A percentile compares a stretch with the other conserved stretches of the same genome.
Conservation (phyloP, 2,888 invertebrate species). For the Argyresthia goedartella region DNA sequence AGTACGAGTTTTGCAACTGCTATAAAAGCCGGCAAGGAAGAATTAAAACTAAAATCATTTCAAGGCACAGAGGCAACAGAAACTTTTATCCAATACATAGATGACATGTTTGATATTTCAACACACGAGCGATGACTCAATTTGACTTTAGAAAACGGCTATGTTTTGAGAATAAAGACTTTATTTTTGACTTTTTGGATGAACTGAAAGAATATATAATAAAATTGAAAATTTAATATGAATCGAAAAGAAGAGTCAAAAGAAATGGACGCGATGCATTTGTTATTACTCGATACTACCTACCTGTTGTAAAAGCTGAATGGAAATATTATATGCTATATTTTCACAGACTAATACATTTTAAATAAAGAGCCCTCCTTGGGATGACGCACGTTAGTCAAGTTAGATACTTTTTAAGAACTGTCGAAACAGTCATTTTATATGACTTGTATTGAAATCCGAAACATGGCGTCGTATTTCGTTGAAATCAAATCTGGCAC, state of each 20-base stretch:
- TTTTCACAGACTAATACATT: constrained; percentile 4
- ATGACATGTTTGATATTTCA: constrained; percentile 20
- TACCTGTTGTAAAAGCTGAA: constrained; percentile 8
- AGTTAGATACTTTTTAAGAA: no score
- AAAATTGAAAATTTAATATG: neutral
- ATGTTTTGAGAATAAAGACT: neutral
- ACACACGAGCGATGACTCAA: constrained; percentile 10
- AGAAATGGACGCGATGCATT: neutral
- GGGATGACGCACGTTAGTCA: no score
- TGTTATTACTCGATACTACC: constrained; percentile 4
- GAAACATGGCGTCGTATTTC: no score
- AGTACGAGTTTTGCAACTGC: constrained; percentile 4
- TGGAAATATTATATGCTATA: neutral
- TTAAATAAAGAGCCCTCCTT: constrained; percentile 4
- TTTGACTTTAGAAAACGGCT: neutral
- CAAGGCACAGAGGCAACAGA: neutral
- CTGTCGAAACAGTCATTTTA: no score
- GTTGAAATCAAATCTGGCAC: no score
- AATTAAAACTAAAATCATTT: neutral
- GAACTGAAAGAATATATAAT: constrained; percentile 1
- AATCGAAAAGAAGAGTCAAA: neutral
- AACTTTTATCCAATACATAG: no score
- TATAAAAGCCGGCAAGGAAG: neutral
- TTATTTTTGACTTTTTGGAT: constrained; percentile 2
- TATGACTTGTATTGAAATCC: no score